A percentile compares a stretch with the other conserved stretches of the same genome.
Evolutionary conservation across 1,140 invertebrate species (phyloP).

Genomic region (Drosophila ohnishii): DNA sequence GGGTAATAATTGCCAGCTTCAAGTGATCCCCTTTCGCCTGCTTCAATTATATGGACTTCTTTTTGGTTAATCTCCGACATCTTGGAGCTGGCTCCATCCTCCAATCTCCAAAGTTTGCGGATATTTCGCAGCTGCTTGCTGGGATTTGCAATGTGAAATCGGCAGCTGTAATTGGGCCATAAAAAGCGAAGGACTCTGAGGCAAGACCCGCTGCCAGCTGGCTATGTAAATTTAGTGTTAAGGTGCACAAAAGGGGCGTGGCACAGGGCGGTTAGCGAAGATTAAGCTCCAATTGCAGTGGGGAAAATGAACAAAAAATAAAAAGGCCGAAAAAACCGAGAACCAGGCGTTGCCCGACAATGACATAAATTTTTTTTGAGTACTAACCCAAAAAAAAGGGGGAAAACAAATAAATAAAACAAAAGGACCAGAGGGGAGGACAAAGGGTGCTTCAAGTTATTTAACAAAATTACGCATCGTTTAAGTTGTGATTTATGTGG

Average conservation of each 20-base stretch:
- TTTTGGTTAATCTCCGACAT: constrained; percentile 35
- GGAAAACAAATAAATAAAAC: constrained; percentile 71
- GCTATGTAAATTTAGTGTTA: constrained; percentile 70
- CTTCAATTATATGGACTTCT: constrained; percentile 26
- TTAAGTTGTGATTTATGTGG: constrained; percentile 81
- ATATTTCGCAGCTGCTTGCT: constrained; percentile 33
- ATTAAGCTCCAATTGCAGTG: constrained; percentile 60
- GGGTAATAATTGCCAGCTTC: constrained; percentile 23
- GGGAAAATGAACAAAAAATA: constrained; percentile 37
- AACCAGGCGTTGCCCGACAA: constrained; percentile 53
- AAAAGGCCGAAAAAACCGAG: constrained; percentile 8
- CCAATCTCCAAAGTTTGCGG: not conserved
- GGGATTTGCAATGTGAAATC: constrained; percentile 54
- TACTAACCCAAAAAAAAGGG: constrained; percentile 15
- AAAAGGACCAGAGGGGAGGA: constrained; percentile 27
- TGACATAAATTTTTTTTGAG: constrained; percentile 52
- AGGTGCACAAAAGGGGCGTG: constrained; percentile 74
- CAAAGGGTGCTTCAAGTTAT: constrained; percentile 53
- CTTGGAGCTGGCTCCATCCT: constrained; percentile 12
- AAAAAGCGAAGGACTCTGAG: constrained; percentile 36
- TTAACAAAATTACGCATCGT: constrained; percentile 78
- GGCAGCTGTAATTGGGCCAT: constrained; percentile 51
- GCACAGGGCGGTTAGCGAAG: constrained; percentile 29
- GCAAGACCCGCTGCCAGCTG: constrained; percentile 6
- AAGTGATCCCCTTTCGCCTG: constrained; percentile 34